Conservation (phyloP, 2,113 vertebrate species). For the Python bivittatus region DNA sequence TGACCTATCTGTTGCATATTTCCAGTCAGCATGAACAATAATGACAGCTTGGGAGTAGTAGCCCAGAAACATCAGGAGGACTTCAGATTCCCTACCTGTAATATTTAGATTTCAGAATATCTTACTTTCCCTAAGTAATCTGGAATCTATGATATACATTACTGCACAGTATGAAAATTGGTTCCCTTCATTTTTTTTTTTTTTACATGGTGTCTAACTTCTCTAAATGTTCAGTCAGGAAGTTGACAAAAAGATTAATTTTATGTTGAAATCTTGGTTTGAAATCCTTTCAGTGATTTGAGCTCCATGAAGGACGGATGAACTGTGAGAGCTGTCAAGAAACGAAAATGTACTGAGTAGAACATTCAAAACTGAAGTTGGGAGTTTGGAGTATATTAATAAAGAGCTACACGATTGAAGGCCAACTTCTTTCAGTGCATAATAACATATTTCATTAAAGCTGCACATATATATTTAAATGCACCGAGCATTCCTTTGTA, state of each 20-base stretch:
- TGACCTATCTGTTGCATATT: not conserved
- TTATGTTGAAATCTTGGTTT: slow-evolving; percentile 25
- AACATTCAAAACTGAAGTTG: slow-evolving; percentile 4
- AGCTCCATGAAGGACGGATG: slow-evolving; percentile 16
- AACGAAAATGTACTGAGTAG: slow-evolving; percentile 30
- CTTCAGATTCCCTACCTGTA: not conserved
- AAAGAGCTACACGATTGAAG: slow-evolving; percentile 54
- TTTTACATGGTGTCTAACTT: not conserved
- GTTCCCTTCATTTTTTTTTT: not conserved
- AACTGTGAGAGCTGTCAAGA: slow-evolving; percentile 29
- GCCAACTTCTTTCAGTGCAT: slow-evolving; percentile 52
- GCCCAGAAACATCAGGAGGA: not conserved
- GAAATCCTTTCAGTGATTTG: slow-evolving; percentile 24
- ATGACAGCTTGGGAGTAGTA: not conserved
- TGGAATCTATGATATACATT: not conserved
- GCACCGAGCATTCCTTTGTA: slow-evolving; percentile 38
- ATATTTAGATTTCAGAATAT: not conserved
- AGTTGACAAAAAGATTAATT: slow-evolving; percentile 26
- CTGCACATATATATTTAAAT: slow-evolving; percentile 59
- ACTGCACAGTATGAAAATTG: not conserved
- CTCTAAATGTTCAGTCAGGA: slow-evolving; percentile 16
- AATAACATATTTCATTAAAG: slow-evolving; percentile 64
- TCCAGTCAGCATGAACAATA: not conserved
- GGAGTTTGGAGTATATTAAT: slow-evolving; percentile 30
- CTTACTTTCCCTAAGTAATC: not conserved